Percentiles rank a stretch among this genome's conserved stretches.
Conservation (phyloP, 2,888 invertebrate species). For the Agrotis puta region DNA sequence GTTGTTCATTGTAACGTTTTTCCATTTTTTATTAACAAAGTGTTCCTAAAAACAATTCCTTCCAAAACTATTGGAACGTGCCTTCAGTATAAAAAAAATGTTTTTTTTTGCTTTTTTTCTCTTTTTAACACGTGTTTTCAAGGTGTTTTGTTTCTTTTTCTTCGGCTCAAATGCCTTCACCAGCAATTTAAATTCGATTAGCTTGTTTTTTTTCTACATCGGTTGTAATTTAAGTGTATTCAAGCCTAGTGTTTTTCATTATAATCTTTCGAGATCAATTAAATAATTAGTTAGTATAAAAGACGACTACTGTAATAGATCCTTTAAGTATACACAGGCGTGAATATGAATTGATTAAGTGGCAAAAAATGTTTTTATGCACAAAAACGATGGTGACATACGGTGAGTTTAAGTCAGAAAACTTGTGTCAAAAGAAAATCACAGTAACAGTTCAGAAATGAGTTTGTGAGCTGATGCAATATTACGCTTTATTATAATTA, state of each 20-base stretch:
- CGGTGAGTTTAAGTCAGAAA: no score
- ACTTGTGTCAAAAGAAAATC: no score
- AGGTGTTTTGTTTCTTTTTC: constrained; percentile 24
- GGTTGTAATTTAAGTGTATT: constrained; percentile 10
- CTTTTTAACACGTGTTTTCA: constrained; percentile 7
- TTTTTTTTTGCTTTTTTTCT: neutral
- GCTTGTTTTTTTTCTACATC: constrained; percentile 23
- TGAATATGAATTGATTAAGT: neutral
- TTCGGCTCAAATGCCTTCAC: constrained; percentile 14
- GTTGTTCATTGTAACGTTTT: neutral
- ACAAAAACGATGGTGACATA: no score
- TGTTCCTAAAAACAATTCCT: neutral
- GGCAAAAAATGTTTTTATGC: no score
- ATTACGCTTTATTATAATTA: no score
- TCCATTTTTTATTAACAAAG: neutral
- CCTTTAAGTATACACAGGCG: neutral
- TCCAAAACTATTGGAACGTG: neutral
- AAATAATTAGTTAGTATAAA: constrained; percentile 19
- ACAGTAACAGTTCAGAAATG: no score
- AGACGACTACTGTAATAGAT: neutral
- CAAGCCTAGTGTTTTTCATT: constrained; percentile 11
- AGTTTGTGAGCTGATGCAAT: no score
- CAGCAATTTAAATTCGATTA: constrained; percentile 29
- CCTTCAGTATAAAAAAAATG: neutral
- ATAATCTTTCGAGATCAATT: neutral